Conservation (phyloP, 2,797 vertebrate species). For the Carduelis carduelis region DNA sequence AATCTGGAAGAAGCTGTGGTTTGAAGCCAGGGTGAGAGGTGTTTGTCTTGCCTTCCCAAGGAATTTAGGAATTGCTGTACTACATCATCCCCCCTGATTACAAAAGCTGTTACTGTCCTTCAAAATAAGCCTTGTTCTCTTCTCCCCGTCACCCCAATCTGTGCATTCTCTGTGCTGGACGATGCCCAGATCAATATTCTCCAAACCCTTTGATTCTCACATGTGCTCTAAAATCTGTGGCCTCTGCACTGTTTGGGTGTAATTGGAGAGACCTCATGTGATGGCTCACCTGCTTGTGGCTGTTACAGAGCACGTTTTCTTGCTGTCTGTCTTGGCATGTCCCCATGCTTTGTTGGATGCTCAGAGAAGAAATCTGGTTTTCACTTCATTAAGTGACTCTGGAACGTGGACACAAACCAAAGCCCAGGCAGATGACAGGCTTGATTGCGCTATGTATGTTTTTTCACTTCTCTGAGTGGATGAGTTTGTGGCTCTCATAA, state of each 20-base stretch:
- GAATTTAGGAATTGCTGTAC: neutral
- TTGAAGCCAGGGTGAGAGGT: neutral
- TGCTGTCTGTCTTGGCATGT: neutral
- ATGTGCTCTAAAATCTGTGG: neutral
- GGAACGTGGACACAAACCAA: slow-evolving; percentile 10
- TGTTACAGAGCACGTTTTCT: neutral
- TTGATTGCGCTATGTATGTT: neutral
- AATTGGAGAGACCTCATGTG: neutral
- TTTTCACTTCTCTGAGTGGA: neutral
- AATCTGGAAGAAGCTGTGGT: neutral
- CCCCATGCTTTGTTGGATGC: neutral
- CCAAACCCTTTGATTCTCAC: neutral
- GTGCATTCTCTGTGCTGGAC: neutral
- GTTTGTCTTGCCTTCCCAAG: neutral
- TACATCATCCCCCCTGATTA: neutral
- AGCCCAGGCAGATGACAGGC: slow-evolving; percentile 20
- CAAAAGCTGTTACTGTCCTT: neutral
- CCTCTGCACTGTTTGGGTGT: neutral
- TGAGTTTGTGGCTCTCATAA: slow-evolving; percentile 16
- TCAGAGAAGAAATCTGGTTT: neutral
- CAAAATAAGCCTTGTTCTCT: neutral
- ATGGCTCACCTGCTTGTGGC: slow-evolving; percentile 2
- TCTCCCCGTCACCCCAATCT: neutral
- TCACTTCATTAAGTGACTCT: neutral
- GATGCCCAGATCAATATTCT: neutral